Evolutionary conservation across 2,797 vertebrate species (phyloP), one percentile per base, ranked within the genome.

Genomic region (Carduelis carduelis): DNA sequence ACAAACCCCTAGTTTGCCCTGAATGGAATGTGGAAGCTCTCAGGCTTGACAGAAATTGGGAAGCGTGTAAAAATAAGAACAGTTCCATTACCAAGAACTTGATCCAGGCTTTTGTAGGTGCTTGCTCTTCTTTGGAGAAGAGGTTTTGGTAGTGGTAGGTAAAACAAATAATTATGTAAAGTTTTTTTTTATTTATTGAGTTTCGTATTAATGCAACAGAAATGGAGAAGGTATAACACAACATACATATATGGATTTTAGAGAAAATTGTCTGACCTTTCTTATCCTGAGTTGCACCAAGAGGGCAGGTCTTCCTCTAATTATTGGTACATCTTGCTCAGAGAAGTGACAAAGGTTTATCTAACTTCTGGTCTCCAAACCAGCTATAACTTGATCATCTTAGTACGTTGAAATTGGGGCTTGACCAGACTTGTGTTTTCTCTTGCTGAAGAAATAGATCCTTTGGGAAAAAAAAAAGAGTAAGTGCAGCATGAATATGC

Each of bases 121-220:
- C 10, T 30, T 5, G 66, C 82, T 78, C 53, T 49, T 91, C 20
- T 47, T 78, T 21, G 19, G 12, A 39, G 28, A 66, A 77, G 44
- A 71, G 13, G 63, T 72, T 79, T 65, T 65, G 10, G 22, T 61
- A 26, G 24, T 69, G 8, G 6, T 49, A 41, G 49, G 19, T 44
- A 74, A 85, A 87, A 55, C 15, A 63, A 77, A 53, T 34, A 78
- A 47, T 63, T 46, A 26, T 32, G 12, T 35, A 10, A 8, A 11
- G 2, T 0, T 2, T 34, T 39, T 41, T 27, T 23, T 35, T 7
- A 27, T 57, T 68, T 77, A 13, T 0, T 30, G 59, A 13, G 9
- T 49, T 52, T 43, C 53, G 9, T 50, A 65, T 53, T 61, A 90
- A 41, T 39, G 24, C 22, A 64, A 28, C 34, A 76, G 26, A 70